These are phyloP conservation scores for Puma concolor DNA, from an alignment of 2,113 vertebrate species.

Conservation along the genomic window DNA sequence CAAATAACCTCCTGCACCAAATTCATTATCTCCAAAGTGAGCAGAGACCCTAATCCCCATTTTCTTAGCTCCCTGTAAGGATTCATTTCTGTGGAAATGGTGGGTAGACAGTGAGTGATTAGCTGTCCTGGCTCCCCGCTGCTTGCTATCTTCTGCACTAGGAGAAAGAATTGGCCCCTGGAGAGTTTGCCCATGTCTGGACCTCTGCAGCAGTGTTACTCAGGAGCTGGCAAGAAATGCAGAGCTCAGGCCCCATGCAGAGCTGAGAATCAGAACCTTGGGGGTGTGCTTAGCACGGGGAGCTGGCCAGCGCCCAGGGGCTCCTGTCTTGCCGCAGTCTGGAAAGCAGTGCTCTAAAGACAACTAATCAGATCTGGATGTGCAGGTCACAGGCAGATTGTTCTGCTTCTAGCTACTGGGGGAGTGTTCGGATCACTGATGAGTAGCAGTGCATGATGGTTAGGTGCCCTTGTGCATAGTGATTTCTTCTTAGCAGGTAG, in stretches of 20 bases:
- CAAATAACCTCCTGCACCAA: background rate
- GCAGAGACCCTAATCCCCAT: background rate
- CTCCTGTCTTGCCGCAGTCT: background rate
- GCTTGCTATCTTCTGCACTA: background rate
- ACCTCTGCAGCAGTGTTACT: background rate
- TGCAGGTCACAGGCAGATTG: background rate
- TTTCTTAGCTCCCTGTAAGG: background rate
- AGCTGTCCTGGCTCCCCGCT: fast-evolving
- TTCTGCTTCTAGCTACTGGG: background rate
- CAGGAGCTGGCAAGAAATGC: too few species aligned
- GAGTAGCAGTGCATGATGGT: background rate
- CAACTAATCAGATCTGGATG: fast-evolving
- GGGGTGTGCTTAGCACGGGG: fast-evolving
- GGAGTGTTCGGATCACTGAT: too few species aligned
- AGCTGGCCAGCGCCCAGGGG: too few species aligned
- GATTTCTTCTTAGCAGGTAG: background rate
- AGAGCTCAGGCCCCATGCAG: too few species aligned
- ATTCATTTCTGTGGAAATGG: background rate
- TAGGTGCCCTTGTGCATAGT: background rate
- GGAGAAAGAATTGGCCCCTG: background rate
- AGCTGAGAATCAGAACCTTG: background rate
- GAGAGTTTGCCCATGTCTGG: background rate
- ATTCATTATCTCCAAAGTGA: background rate
- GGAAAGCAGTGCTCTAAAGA: background rate
- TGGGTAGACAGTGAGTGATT: background rate